phyloP scores from a whole-genome alignment of 2,888 invertebrate genomes.

The Colostygia pectinataria region DNA sequence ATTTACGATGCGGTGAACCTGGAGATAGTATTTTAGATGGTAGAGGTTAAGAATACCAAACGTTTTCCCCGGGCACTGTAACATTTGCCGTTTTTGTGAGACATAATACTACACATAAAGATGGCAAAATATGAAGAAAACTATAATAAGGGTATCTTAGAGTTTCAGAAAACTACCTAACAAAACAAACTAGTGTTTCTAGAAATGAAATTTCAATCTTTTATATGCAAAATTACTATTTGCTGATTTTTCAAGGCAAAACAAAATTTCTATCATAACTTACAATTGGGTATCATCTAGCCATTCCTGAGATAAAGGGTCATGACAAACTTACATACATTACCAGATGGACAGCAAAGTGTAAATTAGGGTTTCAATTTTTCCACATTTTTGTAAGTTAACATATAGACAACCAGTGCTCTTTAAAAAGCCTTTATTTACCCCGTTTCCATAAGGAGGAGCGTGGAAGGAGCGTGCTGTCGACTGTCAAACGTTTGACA shows the following conservation, averaged over 20 bases:
- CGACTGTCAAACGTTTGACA: constrained; percentile 68
- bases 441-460: constrained; percentile 26
- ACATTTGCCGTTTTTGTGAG: constrained; percentile 82
- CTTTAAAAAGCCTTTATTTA: constrained; percentile 7
- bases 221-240: too few relatives aligned
- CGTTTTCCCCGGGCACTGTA: constrained; percentile 79
- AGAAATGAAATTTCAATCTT: too few relatives aligned
- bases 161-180: too few relatives aligned
- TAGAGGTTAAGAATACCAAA: constrained; percentile 71
- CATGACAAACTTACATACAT: too few relatives aligned
- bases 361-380: too few relatives aligned
- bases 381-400: too few relatives aligned
- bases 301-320: too few relatives aligned
- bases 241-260: too few relatives aligned
- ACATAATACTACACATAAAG: constrained; percentile 64
- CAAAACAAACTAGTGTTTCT: too few relatives aligned
- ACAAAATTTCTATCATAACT: too few relatives aligned
- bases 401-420: constrained; percentile 1
- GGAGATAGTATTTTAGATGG: constrained; percentile 34
- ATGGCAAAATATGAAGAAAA: constrained; percentile 73
- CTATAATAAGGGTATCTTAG: constrained; percentile 34
- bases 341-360: too few relatives aligned
- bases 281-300: too few relatives aligned
- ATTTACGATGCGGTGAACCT: constrained; percentile 12
- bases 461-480: constrained; percentile 48